phyloP scores from a whole-genome alignment of 2,113 vertebrate species.

The Puntigrus tetrazona region DNA sequence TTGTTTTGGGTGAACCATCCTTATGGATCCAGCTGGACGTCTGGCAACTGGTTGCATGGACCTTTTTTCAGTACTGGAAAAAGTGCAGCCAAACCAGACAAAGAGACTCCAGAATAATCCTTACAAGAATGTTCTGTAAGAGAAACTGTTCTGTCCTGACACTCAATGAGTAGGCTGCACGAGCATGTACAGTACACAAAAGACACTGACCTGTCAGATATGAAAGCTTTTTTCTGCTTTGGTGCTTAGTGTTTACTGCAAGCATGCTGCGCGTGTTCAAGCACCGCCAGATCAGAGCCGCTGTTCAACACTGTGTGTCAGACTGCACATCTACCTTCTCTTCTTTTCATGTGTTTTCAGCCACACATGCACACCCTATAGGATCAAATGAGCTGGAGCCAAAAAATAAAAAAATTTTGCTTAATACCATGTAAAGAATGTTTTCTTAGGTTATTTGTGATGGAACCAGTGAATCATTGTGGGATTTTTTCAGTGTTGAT shows the following conservation, averaged over 20 bases:
- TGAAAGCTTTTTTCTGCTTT: constrained; percentile 16
- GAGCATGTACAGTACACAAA: background rate
- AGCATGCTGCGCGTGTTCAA: background rate
- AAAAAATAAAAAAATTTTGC: too few species aligned
- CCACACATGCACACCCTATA: background rate
- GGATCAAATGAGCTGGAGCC: background rate
- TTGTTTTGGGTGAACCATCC: background rate
- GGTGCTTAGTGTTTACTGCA: background rate
- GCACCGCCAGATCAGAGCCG: background rate
- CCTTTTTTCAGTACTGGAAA: background rate
- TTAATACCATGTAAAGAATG: too few species aligned
- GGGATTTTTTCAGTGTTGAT: too few species aligned
- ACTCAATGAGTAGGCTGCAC: background rate
- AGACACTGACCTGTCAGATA: background rate
- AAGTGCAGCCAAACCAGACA: background rate
- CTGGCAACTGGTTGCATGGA: background rate
- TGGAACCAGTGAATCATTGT: too few species aligned
- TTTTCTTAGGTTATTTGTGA: too few species aligned
- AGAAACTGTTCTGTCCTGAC: background rate
- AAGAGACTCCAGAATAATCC: constrained; percentile 3
- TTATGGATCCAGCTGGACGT: background rate
- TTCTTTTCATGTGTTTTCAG: background rate
- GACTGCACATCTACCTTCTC: background rate
- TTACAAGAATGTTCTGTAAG: constrained; percentile 14
- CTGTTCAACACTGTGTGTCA: constrained; percentile 23